A percentile compares a stretch with the other conserved stretches of the same genome.
Conservation (phyloP, 1,140 invertebrate genomes). For the Drosophila tsacasi region DNA sequence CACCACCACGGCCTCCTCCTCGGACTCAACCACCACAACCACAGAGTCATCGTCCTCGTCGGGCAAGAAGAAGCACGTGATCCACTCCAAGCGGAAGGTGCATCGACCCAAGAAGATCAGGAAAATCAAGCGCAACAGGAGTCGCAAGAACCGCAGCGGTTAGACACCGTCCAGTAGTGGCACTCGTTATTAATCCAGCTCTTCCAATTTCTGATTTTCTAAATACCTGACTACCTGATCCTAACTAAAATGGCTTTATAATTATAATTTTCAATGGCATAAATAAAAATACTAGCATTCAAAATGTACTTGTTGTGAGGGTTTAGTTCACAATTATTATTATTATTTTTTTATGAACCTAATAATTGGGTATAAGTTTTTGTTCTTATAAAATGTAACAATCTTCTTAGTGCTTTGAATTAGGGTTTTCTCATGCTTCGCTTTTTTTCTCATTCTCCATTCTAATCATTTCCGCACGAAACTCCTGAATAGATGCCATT, state of each 20-base stretch:
- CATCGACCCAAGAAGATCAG: not conserved
- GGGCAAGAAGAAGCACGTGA: not conserved
- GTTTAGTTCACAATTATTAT: not conserved
- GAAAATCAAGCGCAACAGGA: not conserved
- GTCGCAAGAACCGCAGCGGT: not conserved
- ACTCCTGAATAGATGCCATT: conserved; percentile 44
- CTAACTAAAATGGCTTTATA: not conserved
- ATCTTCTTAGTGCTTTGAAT: not conserved
- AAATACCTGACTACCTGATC: not conserved
- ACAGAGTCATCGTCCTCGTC: conserved; percentile 7
- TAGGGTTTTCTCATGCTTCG: not conserved
- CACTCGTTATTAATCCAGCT: not conserved
- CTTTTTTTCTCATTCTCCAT: not conserved
- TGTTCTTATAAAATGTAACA: not conserved
- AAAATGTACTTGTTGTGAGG: not conserved
- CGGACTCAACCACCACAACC: conserved; percentile 10
- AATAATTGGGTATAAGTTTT: not conserved
- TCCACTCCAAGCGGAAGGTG: not conserved
- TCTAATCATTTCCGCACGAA: conserved; percentile 43
- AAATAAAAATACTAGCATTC: not conserved
- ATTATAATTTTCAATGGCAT: conserved; percentile 11
- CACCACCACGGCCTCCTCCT: not conserved
- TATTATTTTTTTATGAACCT: not conserved
- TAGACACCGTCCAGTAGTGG: not conserved
- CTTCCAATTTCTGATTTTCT: not conserved